Evolutionary conservation across 2,888 invertebrate species (phyloP).

Genomic region (Acanthoscelides obtectus): DNA sequence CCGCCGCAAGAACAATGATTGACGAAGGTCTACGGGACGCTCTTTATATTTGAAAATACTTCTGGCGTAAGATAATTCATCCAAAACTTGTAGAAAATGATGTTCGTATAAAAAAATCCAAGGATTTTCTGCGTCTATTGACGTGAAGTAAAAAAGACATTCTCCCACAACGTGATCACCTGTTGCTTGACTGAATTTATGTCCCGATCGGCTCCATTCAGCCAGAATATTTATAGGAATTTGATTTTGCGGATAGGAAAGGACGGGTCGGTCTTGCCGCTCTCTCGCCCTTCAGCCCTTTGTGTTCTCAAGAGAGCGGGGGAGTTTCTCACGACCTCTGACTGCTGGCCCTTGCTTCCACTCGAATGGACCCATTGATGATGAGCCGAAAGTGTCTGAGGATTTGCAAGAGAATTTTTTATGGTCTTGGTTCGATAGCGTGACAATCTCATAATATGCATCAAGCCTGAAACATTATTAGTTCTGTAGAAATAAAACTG

Average conservation of each 20-base stretch:
- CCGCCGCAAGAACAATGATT: too few species aligned
- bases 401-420: neutral
- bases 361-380: neutral
- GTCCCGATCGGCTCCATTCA: slow-evolving; percentile 32
- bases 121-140: too few species aligned
- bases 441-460: too few species aligned
- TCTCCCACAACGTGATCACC: slow-evolving; percentile 19
- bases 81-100: too few species aligned
- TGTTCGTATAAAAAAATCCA: too few species aligned
- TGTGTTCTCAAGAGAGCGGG: neutral
- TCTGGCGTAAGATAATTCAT: too few species aligned
- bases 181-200: slow-evolving; percentile 28
- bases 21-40: too few species aligned
- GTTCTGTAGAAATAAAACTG: too few species aligned
- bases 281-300: neutral
- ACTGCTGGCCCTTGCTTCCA: neutral
- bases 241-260: slow-evolving; percentile 24
- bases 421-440: neutral
- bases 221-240: slow-evolving; percentile 31
- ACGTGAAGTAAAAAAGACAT: neutral
- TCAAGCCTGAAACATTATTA: too few species aligned
- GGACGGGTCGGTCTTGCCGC: neutral
- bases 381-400: neutral
- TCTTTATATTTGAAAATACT: too few species aligned
- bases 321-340: neutral